Conservation (phyloP, 2,113 vertebrate species). For the Odocoileus hemionus region DNA sequence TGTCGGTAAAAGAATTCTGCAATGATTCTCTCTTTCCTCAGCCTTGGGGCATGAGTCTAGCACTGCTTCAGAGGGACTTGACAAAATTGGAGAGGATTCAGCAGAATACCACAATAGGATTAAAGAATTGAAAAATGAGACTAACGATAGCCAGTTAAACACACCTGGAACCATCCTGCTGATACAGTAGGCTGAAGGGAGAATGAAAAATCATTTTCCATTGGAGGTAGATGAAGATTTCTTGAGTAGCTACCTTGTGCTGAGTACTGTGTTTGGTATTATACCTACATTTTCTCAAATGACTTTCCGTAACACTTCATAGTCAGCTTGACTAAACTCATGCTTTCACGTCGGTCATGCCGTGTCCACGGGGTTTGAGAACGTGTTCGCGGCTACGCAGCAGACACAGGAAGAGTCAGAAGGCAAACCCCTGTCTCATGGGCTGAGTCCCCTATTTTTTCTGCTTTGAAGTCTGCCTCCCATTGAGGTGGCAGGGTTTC, state of each 20-base stretch:
- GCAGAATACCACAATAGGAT: neutral
- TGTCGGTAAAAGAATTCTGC: neutral
- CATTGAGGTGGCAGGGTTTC: neutral
- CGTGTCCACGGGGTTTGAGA: fast-evolving
- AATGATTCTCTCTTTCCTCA: neutral
- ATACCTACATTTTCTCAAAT: neutral
- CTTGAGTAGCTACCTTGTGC: neutral
- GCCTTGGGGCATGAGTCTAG: neutral
- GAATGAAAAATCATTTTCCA: neutral
- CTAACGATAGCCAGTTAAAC: neutral
- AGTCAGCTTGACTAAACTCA: neutral
- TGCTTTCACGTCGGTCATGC: neutral
- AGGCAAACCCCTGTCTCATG: neutral
- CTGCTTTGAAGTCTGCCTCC: neutral
- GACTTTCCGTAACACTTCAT: neutral
- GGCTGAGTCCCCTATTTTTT: neutral
- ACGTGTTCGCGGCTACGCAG: neutral
- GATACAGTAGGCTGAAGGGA: neutral
- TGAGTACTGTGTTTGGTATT: neutral
- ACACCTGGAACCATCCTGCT: neutral
- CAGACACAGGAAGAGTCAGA: neutral
- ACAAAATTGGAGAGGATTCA: neutral
- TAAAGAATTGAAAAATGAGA: neutral
- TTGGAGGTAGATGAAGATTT: neutral
- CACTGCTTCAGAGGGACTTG: neutral